Evolutionary conservation across 2,113 vertebrate species (phyloP), one percentile per base, ranked within the genome.

Genomic region (Cichladusa arquata): DNA sequence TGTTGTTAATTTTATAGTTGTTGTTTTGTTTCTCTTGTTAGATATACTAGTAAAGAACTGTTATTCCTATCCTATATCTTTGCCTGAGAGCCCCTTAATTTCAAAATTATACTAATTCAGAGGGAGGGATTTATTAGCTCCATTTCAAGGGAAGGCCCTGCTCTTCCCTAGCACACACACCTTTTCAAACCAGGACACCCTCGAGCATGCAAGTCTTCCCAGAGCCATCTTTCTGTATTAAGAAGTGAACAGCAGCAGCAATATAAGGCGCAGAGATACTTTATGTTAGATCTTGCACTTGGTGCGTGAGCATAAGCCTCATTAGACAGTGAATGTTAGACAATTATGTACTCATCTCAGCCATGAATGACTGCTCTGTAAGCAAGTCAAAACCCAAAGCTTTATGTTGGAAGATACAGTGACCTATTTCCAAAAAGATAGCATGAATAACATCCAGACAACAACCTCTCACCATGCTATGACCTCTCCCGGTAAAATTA

Each of bases 241-340:
- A 58, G 24, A 74, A 29, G 50, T 4, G 3, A 86, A 26, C 44
- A 84, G 42, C 31, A 80, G 33, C 53, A 84, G 19, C 36, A 74
- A 31, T 5, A 6, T 0, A 40, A 48, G 23, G 14, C 29, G 17
- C 42, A 74, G 12, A 66, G 22, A 42, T 1, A 5, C n/a, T 24
- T 38, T 14, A 33, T 14, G 11, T 24, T 23, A 47, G 15, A 71
- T 33, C 29, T 64, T 2, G 0, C 16, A 67, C 6, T 25, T 47
- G 14, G 22, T 82, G 28, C 31, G 24, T 28, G 7, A 69, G 22
- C 60, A 29, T 44, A 93, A 66, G 17, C 26, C 14, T 76, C 31
- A 82, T 6, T 62, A 61, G 60, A 74, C 45, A 85, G 6, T 8
- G 25, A 65, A 61, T 54, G 34, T n/a, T 4, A 77, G 17, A 78